Evolutionary conservation across 2,888 invertebrate genomes (phyloP).

Genomic region (Dolomedes plantarius): DNA sequence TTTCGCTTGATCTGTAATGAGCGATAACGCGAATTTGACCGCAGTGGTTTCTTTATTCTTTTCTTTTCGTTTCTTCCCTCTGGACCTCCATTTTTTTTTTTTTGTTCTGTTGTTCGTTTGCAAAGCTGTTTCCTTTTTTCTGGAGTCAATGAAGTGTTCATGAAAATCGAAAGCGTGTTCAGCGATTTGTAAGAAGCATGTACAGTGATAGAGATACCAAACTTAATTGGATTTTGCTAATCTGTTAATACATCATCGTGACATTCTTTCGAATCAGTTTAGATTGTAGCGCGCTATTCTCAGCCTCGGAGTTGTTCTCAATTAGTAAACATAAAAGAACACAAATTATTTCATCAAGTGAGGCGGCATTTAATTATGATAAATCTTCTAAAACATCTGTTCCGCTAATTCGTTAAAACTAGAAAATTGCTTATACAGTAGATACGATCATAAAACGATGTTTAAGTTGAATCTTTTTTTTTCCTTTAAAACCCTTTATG

Average conservation of each 20-base stretch:
- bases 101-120: no score
- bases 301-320: no score
- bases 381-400: no score
- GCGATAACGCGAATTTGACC: constrained; percentile 23
- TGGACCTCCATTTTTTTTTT: neutral
- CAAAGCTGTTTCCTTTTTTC: neutral
- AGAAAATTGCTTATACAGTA: no score
- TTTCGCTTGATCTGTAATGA: constrained; percentile 26
- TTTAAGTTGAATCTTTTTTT: no score
- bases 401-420: no score
- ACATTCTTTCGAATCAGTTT: neutral
- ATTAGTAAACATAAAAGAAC: no score
- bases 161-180: neutral
- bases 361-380: no score
- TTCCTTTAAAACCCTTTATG: no score
- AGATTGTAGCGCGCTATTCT: no score
- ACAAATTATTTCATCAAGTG: no score
- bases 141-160: neutral
- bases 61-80: neutral
- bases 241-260: neutral
- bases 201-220: neutral
- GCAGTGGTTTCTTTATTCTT: neutral
- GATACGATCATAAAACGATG: no score
- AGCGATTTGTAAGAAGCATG: neutral
- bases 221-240: constrained; percentile 2